Base-by-base conservation (phyloP, 2,797 vertebrate species). In the Passerculus sandwichensis region DNA sequence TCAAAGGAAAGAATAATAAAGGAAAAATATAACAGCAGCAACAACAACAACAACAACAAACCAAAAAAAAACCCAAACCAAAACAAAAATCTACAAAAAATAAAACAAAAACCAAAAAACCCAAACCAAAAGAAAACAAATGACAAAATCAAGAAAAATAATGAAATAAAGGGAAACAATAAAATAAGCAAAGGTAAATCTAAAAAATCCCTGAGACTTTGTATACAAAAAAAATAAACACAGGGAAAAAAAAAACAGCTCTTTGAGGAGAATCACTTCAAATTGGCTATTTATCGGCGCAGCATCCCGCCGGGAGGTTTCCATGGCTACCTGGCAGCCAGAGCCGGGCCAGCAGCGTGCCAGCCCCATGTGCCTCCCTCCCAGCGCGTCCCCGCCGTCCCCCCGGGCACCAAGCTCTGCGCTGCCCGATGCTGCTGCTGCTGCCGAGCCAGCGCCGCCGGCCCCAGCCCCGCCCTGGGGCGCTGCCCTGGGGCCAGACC, bases 271-370 rank as follows among this genome's bases (percentile, higher is more conserved):
- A 91, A 88, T 94, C 57, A 38, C 87, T 73, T 91, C 45, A 81
- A 92, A 91, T 91, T 88, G 90, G 91, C 88, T 88, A 82, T 83
- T 87, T 89, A 69, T 90, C 53, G 26, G 65, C 18, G 17, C 93
- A 64, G 92, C 87, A 96, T 96, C 95, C 95, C 67, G 74, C 90
- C 2, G 74, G 89, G 93, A 95, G 91, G 96, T 97, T 97, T 87
- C 96, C 97, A 97, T 97, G 94, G 96, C 89, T 96, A 97, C 96
- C 90, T 89, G 94, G 81, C 92, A 88, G 91, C 95, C 94, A n/a
- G 34, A 62, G 70, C 83, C 13, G 14, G 71, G 80, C 60, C 5
- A 26, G 72, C 74, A 21, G 77, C 51, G 2, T 57, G 71, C 69
- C 70, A 94, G 87, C 56, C 87, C 91, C 94, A 25, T 60, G 89